These are phyloP conservation scores for Serinus canaria DNA, from an alignment of 2,113 vertebrate genomes.

Conservation along the genomic window DNA sequence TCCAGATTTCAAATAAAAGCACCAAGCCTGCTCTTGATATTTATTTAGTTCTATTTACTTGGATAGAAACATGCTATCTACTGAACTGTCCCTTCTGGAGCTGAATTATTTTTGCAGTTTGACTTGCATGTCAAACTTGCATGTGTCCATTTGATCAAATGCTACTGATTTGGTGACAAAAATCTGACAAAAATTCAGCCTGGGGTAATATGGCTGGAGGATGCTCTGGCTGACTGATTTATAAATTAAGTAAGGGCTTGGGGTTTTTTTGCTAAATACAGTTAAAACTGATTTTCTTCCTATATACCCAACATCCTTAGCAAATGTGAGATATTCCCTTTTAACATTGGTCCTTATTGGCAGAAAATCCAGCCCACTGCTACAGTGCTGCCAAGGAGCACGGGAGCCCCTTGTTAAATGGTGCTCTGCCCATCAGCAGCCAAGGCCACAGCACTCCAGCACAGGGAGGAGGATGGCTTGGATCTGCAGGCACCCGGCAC, in stretches of 20 bases:
- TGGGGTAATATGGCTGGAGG: background rate
- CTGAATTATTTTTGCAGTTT: background rate
- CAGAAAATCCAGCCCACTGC: background rate
- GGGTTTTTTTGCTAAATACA: background rate
- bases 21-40: background rate
- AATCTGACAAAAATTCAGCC: background rate
- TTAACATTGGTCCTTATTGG: background rate
- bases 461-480: background rate
- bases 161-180: background rate
- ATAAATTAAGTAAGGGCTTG: background rate
- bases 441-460: background rate
- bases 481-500: rapidly evolving
- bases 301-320: background rate
- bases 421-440: background rate
- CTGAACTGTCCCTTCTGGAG: background rate
- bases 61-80: background rate
- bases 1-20: background rate
- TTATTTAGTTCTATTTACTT: background rate
- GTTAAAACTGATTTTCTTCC: background rate
- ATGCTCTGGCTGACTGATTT: background rate
- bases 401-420: rapidly evolving
- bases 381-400: background rate
- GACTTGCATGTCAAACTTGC: background rate
- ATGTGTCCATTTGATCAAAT: background rate
- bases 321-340: background rate